Conservation (phyloP, 2,797 vertebrate species). For the Austrolebias charrua region DNA sequence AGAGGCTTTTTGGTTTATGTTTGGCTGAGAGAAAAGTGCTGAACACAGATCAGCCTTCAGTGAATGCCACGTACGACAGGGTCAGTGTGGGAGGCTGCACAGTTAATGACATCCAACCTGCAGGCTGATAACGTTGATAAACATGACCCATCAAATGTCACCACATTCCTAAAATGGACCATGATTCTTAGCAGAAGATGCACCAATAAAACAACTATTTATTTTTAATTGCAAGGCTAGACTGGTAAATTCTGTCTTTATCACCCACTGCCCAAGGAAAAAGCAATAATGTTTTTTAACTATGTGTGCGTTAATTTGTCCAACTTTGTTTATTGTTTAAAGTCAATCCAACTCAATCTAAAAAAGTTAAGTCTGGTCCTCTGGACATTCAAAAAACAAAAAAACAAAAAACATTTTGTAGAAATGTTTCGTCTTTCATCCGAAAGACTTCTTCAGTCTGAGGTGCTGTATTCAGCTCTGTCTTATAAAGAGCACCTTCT, state of each 20-base stretch:
- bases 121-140: slow-evolving; percentile 49
- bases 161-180: slow-evolving; percentile 32
- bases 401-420: too few relatives aligned
- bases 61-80: slow-evolving; percentile 50
- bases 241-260: background rate
- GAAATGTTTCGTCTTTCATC: too few relatives aligned
- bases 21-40: slow-evolving; percentile 55
- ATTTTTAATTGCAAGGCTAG: slow-evolving; percentile 14
- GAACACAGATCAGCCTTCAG: slow-evolving; percentile 50
- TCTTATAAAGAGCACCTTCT: too few relatives aligned
- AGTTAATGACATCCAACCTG: slow-evolving; percentile 54
- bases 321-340: too few relatives aligned
- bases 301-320: too few relatives aligned
- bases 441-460: too few relatives aligned
- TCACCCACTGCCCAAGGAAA: too few relatives aligned
- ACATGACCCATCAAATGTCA: slow-evolving; percentile 53
- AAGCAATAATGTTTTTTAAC: too few relatives aligned
- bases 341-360: too few relatives aligned
- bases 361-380: too few relatives aligned
- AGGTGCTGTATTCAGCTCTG: too few relatives aligned
- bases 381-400: too few relatives aligned
- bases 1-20: slow-evolving; percentile 46
- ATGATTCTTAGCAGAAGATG: slow-evolving; percentile 49
- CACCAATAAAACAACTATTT: slow-evolving; percentile 44
- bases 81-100: slow-evolving; percentile 34